Base-by-base conservation (phyloP, 2,797 vertebrate species). In the Phrynocephalus guinanensis region DNA sequence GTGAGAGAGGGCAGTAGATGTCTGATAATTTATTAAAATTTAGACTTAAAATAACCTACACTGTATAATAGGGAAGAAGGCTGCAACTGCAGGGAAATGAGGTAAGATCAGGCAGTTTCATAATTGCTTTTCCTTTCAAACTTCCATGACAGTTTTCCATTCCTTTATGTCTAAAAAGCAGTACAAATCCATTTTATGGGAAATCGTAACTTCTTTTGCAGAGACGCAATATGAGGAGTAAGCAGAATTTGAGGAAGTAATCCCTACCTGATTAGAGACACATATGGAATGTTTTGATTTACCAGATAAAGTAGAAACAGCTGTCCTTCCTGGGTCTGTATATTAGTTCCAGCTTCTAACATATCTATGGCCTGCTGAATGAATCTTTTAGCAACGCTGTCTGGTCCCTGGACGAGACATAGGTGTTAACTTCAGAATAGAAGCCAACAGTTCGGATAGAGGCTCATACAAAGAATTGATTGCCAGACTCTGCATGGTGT, bases 231-330 rank as follows among this genome's bases (percentile, higher is more conserved):
- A 80, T 78, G 28, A 93, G 91, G 91, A 48, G 82, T 87, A 89
- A 94, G 76, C 84, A 92, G 87, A 87, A 85, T 44, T 71, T 60
- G 15, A 80, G 15, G 86, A 79, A 87, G 87, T 80, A 84, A 60
- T 83, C 82, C 90, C 87, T 84, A 76, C 88, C 88, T 91, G 87
- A 89, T 90, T 89, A 89, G 92, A 83, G 81, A 6, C 86, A 72
- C 87, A 85, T 84, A 86, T 85, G 89, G 88, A 86, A 90, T 87
- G 86, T 88, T 83, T 22, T 91, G 89, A 91, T 92, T 92, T 89
- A 86, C 72, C 84, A 91, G 85, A 94, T 90, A 90, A 79, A 86
- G 91, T 89, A 89, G 91, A 92, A 63, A 88, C 90, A 71, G 71
- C 76, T 92, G 71, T 11, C 2, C 0, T 90, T 90, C 24, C 77